Conservation (phyloP, 2,113 vertebrate species). For the Gila orcuttii region DNA sequence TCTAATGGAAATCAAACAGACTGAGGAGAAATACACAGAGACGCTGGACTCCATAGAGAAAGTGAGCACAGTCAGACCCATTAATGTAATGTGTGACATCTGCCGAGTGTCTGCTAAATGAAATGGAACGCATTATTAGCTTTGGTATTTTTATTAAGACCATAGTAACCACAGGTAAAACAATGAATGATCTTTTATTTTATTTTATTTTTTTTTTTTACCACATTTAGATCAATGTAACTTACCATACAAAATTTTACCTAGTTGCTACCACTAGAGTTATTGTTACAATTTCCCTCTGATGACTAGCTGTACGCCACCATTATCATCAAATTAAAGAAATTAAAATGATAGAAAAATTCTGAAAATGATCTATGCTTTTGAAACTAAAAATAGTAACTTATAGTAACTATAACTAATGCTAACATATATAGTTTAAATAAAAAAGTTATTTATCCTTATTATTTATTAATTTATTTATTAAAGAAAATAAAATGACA, state of each 20-base stretch:
- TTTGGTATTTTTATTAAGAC: not conserved
- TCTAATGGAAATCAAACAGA: slow-evolving; percentile 93
- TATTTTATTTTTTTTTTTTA: too few species aligned
- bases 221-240: not conserved
- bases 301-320: not conserved
- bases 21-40: slow-evolving; percentile 97
- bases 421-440: too few species aligned
- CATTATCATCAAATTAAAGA: not conserved
- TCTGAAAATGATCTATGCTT: too few species aligned
- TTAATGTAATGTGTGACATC: not conserved
- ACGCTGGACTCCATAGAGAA: slow-evolving; percentile 96
- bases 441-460: too few species aligned
- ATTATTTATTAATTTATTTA: too few species aligned
- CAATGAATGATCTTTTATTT: not conserved
- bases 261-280: not conserved
- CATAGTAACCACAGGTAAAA: not conserved
- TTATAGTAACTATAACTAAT: too few species aligned
- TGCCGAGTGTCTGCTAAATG: not conserved
- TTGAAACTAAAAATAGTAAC: too few species aligned
- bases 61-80: slow-evolving; percentile 64
- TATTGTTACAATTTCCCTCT: not conserved
- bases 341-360: too few species aligned
- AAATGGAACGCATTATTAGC: not conserved
- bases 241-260: not conserved
- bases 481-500: too few species aligned